These are phyloP conservation scores for Apoderus coryli DNA, from an alignment of 2,888 invertebrate genomes.

Conservation along the genomic window DNA sequence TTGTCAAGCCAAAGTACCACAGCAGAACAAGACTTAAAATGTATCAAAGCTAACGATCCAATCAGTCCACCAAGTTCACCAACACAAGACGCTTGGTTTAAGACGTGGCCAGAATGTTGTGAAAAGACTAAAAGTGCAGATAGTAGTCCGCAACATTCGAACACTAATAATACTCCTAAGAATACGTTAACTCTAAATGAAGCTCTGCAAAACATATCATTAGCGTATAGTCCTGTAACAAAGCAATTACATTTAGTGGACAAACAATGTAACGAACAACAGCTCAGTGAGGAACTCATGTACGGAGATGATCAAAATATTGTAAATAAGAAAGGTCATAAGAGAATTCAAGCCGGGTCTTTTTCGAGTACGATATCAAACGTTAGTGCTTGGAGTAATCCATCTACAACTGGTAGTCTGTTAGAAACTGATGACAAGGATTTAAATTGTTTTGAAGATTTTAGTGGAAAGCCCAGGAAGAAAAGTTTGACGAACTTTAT, in stretches of 20 bases:
- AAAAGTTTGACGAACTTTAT: constrained; percentile 48
- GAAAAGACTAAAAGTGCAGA: constrained; percentile 28
- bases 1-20: too few species aligned
- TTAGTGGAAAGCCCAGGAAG: constrained; percentile 38
- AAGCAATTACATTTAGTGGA: constrained; percentile 52
- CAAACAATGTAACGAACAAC: constrained; percentile 25
- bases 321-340: constrained; percentile 30
- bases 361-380: constrained; percentile 57
- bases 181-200: constrained; percentile 44
- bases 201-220: constrained; percentile 56
- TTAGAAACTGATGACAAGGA: constrained; percentile 28
- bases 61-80: constrained; percentile 12
- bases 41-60: too few species aligned
- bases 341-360: constrained; percentile 44
- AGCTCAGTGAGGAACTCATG: not conserved
- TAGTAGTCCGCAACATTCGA: constrained; percentile 16
- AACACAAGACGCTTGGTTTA: constrained; percentile 30
- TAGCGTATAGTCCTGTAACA: constrained; percentile 60
- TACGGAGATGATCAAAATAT: too few species aligned
- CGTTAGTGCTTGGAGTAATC: constrained; percentile 55
- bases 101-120: constrained; percentile 37
- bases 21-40: too few species aligned
- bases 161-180: constrained; percentile 31
- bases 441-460: constrained; percentile 21
- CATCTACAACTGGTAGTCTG: constrained; percentile 45